phyloP scores from a whole-genome alignment of 2,797 vertebrate genomes.

The Fratercula arctica region DNA sequence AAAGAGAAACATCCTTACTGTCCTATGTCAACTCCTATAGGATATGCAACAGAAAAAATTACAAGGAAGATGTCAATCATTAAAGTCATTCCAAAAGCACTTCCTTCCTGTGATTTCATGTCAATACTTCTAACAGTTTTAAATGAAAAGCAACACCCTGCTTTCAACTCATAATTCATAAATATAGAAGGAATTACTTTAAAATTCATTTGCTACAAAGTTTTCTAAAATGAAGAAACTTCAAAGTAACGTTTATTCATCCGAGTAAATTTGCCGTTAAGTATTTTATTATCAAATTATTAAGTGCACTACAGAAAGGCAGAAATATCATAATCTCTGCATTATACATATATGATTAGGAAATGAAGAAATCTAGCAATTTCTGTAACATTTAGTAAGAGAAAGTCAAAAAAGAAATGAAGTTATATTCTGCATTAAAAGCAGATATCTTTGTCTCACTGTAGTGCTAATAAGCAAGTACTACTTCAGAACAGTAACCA shows the following conservation, averaged over 20 bases:
- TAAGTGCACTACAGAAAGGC: background rate
- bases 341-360: background rate
- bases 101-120: background rate
- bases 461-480: background rate
- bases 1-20: background rate
- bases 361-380: background rate
- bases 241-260: background rate
- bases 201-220: background rate
- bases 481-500: background rate
- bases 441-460: background rate
- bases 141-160: background rate
- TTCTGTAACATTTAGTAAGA: background rate
- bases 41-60: background rate
- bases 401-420: background rate
- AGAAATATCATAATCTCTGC: background rate
- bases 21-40: background rate
- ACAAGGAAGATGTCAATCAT: background rate
- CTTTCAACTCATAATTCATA: background rate
- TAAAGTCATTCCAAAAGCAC: background rate
- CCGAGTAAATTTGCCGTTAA: background rate
- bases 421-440: background rate
- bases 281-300: background rate
- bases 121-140: background rate
- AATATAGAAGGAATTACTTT: background rate
- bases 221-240: background rate